These are phyloP conservation scores for Mythimna albipuncta DNA, from an alignment of 2,888 invertebrate species.

Conservation along the genomic window DNA sequence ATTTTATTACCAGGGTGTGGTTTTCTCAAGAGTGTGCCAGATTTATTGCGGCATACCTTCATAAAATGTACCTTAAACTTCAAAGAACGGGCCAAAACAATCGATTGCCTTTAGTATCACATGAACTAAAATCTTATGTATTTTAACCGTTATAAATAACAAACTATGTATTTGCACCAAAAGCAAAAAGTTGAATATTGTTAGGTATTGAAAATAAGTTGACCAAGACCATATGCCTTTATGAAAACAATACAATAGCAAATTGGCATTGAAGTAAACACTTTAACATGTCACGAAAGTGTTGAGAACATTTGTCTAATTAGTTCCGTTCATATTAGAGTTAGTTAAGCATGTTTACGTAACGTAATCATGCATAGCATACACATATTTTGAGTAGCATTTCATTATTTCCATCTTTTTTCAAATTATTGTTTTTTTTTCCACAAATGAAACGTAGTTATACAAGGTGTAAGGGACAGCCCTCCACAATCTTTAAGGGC, in stretches of 20 bases:
- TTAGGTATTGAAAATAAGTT: constrained; percentile 25
- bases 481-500: no score
- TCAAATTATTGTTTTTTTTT: no score
- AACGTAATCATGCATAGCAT: neutral
- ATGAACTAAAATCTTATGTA: neutral
- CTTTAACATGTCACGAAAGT: constrained; percentile 18
- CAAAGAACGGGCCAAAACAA: constrained; percentile 3
- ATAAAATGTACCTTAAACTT: constrained; percentile 17
- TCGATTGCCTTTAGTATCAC: constrained; percentile 10
- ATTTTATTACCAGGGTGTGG: constrained; percentile 9
- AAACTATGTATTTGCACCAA: neutral
- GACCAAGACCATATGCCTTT: constrained; percentile 15
- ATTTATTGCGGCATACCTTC: constrained; percentile 28
- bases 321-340: neutral
- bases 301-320: constrained; percentile 22
- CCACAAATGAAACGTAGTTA: no score
- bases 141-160: neutral
- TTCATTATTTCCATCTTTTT: no score
- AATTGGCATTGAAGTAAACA: constrained; percentile 45
- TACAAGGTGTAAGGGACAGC: no score
- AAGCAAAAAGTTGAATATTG: constrained; percentile 3
- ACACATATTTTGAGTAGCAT: neutral
- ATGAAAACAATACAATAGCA: constrained; percentile 46
- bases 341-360: neutral
- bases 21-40: constrained; percentile 1